Base-by-base conservation (phyloP, 2,113 vertebrate genomes). In the Phalacrocorax aristotelis region DNA sequence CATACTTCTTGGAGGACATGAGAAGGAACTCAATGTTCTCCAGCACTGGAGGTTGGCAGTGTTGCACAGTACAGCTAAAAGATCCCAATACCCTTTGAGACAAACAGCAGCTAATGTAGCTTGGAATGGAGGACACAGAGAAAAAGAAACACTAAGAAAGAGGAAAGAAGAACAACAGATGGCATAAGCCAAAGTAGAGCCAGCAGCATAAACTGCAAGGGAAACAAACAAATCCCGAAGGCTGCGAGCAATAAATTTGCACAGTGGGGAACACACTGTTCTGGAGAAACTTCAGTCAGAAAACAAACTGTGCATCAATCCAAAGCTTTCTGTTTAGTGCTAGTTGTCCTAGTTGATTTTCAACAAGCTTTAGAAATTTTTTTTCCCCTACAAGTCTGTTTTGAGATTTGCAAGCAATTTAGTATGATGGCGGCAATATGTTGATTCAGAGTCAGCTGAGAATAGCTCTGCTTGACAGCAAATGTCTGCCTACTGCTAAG, bases 141-240 rank as follows among this genome's bases (percentile, higher is more conserved):
- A 30, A 82, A 94, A 78, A 79, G n/a, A 90, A 93, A 74, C 51
- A 49, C 51, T 52, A 93, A 70, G 80, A 94, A 93, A 87, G 25
- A 83, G 87, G 44, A 81, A 87, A 90, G 78, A 92, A 80, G 95
- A 97, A 78, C 29, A 97, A 88, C 97, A 98, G 90, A 98, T 97
- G 97, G 90, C 34, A 81, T 83, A 95, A 95, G 60, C 22, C 78
- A 9, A 97, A 95, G 83, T 83, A 93, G 42, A 97, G 77, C 52
- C 77, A 97, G 69, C 75, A 84, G 87, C 91, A 70, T 72, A 89
- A 94, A 96, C 78, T 96, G 70, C 60, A 96, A 97, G 87, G 77
- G 89, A 97, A 97, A 97, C 84, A 98, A 97, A 95, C 93, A 97
- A 96, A 94, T 95, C 88, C 80, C 95, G 80, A 94, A 94, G 97